Evolutionary conservation across 2,113 vertebrate species (phyloP).

Genomic region (Pitta sordida): DNA sequence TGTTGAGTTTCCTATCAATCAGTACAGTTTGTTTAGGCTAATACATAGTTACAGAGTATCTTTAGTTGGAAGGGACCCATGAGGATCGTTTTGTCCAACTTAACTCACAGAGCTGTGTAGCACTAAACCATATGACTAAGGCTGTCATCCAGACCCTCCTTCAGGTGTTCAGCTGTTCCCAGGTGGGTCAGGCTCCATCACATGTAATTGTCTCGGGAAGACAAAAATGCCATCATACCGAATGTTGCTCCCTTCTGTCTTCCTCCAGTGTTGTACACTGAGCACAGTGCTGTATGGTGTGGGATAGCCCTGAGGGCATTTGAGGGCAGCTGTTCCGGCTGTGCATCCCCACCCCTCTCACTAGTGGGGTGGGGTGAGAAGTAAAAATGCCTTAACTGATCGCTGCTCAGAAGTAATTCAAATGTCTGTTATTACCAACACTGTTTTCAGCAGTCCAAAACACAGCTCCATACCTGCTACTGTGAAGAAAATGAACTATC

Average conservation of each 20-base stretch:
- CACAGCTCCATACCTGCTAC: background rate
- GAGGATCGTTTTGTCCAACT: rapidly evolving
- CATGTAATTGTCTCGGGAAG: background rate
- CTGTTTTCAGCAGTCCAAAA: background rate
- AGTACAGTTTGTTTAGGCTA: background rate
- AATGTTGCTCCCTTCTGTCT: background rate
- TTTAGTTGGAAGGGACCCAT: background rate
- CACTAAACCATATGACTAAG: background rate
- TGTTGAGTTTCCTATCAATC: too few relatives aligned
- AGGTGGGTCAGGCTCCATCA: background rate
- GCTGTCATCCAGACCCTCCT: background rate
- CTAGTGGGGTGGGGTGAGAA: background rate
- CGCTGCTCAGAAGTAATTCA: background rate
- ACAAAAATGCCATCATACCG: background rate
- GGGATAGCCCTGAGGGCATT: background rate
- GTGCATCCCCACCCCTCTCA: too few relatives aligned
- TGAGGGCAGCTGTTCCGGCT: background rate
- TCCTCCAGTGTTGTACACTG: background rate
- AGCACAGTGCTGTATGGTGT: background rate
- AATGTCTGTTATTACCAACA: background rate
- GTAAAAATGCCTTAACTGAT: background rate
- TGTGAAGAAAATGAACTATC: background rate
- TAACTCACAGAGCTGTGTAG: background rate
- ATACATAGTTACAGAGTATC: background rate
- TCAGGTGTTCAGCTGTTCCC: background rate